Percentiles rank a stretch among this genome's conserved stretches.
Conservation (phyloP, 2,113 vertebrate species). For the Microcebus griseorufus region DNA sequence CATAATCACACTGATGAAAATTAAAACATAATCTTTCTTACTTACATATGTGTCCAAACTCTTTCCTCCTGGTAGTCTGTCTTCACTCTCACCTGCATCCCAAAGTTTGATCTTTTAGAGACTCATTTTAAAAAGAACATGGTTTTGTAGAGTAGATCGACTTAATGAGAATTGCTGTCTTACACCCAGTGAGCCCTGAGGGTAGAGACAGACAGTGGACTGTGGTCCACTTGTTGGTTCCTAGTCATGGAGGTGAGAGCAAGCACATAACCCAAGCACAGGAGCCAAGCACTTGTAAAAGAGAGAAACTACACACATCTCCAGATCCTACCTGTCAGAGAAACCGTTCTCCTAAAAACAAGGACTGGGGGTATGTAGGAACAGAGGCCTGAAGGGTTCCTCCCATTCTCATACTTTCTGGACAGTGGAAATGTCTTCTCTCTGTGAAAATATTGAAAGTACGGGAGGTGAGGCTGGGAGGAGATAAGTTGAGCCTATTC, state of each 20-base stretch:
- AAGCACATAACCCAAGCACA: neutral
- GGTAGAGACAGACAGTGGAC: neutral
- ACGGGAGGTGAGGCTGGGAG: neutral
- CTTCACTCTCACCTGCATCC: neutral
- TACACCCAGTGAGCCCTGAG: rapidly evolving
- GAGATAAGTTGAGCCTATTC: neutral
- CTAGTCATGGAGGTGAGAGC: neutral
- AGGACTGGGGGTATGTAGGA: neutral
- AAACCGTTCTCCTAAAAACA: neutral
- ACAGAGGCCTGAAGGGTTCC: neutral
- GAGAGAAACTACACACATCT: neutral
- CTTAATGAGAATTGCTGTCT: neutral
- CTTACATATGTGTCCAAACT: neutral
- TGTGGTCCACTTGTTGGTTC: neutral
- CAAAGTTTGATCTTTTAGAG: neutral
- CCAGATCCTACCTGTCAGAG: too few relatives aligned
- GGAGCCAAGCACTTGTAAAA: neutral
- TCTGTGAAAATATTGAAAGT: neutral
- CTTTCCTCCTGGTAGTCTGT: neutral
- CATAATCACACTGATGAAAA: neutral
- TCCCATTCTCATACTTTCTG: neutral
- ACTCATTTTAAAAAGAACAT: neutral
- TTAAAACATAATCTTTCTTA: neutral
- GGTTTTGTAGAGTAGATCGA: neutral
- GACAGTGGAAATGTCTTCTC: neutral